Evolutionary conservation across 2,797 vertebrate genomes (phyloP), one percentile per base, ranked within the genome.

Genomic region (Tolypeutes matacus): DNA sequence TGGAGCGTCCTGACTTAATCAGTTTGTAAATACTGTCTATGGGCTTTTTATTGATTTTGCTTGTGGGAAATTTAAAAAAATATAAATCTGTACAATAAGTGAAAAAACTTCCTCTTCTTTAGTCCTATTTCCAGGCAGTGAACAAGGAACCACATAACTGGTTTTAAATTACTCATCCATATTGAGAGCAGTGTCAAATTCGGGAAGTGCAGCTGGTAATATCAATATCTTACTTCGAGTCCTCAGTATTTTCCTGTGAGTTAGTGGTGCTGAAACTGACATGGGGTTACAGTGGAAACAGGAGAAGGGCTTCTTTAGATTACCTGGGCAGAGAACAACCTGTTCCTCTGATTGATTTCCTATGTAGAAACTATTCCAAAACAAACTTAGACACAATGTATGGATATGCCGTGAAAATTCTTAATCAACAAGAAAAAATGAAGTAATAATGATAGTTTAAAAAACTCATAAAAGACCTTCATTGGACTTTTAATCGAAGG

Each of bases 381-480:
- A 89, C 31, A 70, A 81, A 81, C 39, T 58, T 81, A 84, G 36
- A 77, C 39, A 60, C 8, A 95, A 91, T 94, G 49, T 92, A 62
- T 81, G 78, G 34, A 92, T 70, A 36, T 70, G 31, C 87, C 91
- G 84, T 93, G 58, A 77, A 87, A 95, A 93, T 84, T 72, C 23
- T 53, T 92, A 78, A 91, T 64, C 62, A 69, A 76, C 46, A 80
- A 76, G 87, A 89, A 73, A 70, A 95, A 76, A 89, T 92, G 84
- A 89, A n/a, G n/a, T n/a, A n/a, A n/a, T 93, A 39, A 87, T 69
- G 46, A 51, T 21, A 82, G 69, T 78, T 96, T 95, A 91, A 84
- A 89, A 77, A 92, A 21, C 27, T n/a, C n/a, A n/a, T n/a, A n/a
- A n/a, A n/a, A n/a, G n/a, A n/a, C n/a, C n/a, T n/a, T n/a, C n/a